Evolutionary conservation across 2,888 invertebrate species (phyloP).

Genomic region (Chirona hameri): DNA sequence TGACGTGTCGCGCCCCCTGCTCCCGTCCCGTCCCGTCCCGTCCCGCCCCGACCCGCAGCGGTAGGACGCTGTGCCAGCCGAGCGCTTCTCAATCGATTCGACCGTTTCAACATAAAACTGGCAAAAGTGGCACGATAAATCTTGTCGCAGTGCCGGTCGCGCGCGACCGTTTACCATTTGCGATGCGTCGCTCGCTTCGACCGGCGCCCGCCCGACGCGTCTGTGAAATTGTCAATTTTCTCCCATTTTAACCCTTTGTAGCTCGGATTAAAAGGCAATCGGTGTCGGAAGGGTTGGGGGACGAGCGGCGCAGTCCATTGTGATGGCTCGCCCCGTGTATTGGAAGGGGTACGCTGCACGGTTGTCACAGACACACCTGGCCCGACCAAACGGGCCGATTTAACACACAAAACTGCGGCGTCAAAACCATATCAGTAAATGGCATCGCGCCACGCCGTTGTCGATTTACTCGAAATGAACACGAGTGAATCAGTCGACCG

Average conservation of each 20-base stretch:
- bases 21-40: background rate
- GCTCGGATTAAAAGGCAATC: conserved; percentile 8
- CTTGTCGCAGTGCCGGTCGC: background rate
- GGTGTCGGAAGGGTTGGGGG: conserved; percentile 4
- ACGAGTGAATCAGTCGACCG: background rate
- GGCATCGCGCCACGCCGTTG: background rate
- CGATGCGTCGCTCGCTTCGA: background rate
- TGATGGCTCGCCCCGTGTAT: background rate
- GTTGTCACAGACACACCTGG: conserved; percentile 11
- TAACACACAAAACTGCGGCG: background rate
- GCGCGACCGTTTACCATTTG: background rate
- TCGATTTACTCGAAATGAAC: background rate
- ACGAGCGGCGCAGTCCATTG: background rate
- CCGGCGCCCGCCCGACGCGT: background rate
- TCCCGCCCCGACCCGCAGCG: background rate
- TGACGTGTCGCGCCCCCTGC: background rate
- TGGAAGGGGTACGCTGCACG: background rate
- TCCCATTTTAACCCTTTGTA: conserved; percentile 25
- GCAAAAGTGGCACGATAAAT: conserved; percentile 2
- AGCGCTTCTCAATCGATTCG: background rate
- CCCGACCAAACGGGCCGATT: background rate
- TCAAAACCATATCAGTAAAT: background rate
- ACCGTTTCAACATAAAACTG: conserved; percentile 24
- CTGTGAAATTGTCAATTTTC: conserved; percentile 28
- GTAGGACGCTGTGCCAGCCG: background rate